Conservation (phyloP, 2,888 invertebrate genomes). For the Labia minor region DNA sequence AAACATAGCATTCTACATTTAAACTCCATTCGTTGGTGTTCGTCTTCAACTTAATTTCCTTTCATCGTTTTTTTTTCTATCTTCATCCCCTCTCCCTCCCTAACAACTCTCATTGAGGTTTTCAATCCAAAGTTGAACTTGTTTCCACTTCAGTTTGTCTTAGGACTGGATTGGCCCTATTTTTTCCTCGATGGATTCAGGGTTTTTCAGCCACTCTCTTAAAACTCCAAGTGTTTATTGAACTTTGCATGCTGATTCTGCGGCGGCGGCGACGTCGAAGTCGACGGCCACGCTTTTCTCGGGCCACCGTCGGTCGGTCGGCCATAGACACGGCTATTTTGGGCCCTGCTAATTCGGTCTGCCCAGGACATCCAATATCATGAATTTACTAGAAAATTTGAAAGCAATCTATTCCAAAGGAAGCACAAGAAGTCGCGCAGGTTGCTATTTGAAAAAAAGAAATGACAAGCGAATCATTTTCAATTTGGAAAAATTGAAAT, state of each 20-base stretch:
- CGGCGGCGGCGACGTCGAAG: neutral
- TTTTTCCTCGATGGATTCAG: neutral
- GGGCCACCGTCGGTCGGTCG: neutral
- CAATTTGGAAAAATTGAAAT: too few species aligned
- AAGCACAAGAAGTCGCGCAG: too few species aligned
- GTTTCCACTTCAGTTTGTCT: neutral
- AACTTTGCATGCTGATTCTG: neutral
- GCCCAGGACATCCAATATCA: conserved; percentile 13
- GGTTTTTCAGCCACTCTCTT: neutral
- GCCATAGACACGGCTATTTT: too few species aligned
- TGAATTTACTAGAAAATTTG: neutral
- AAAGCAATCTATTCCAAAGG: too few species aligned
- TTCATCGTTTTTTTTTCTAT: neutral
- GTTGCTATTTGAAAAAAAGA: too few species aligned
- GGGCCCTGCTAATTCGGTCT: neutral
- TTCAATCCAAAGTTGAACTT: neutral
- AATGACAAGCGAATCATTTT: too few species aligned
- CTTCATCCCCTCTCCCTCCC: too few species aligned
- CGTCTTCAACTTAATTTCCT: too few species aligned
- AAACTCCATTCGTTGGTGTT: too few species aligned
- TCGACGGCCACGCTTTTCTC: neutral
- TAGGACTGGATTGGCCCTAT: neutral
- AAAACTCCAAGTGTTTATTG: neutral
- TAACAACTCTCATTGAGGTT: neutral
- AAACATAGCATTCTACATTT: neutral